phyloP scores from a whole-genome alignment of 2,888 invertebrate species.

The Epinotia demarniana region DNA sequence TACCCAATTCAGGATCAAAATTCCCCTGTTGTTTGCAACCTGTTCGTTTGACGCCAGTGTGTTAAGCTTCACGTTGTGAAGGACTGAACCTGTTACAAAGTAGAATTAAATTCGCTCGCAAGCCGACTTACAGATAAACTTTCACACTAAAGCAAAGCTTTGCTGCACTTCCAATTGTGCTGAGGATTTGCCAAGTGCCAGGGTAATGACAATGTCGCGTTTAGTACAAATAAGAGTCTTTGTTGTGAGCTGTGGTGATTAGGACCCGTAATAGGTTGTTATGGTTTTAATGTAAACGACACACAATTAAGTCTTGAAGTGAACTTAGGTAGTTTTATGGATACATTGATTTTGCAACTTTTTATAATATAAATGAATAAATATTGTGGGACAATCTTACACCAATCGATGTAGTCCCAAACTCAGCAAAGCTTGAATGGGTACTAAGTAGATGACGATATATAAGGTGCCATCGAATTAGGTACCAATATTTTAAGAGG shows the following conservation, averaged over 20 bases:
- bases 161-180: slow-evolving; percentile 38
- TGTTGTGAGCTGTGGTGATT: slow-evolving; percentile 3
- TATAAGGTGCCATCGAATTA: too few relatives aligned
- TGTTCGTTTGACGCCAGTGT: not conserved
- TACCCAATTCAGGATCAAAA: not conserved
- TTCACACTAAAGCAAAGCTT: slow-evolving; percentile 38
- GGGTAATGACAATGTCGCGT: slow-evolving; percentile 31
- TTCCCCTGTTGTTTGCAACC: not conserved
- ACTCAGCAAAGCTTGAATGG: too few relatives aligned
- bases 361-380: too few relatives aligned
- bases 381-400: too few relatives aligned
- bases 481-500: too few relatives aligned
- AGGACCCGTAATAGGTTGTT: not conserved
- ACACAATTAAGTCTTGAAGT: not conserved
- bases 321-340: not conserved
- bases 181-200: slow-evolving; percentile 32
- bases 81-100: slow-evolving; percentile 39
- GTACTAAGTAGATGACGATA: too few relatives aligned
- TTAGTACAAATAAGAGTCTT: slow-evolving; percentile 25
- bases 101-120: slow-evolving; percentile 42
- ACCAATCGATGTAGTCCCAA: too few relatives aligned
- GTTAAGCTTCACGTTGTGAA: slow-evolving; percentile 20
- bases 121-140: slow-evolving; percentile 45
- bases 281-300: not conserved
- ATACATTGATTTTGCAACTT: not conserved